A percentile compares a stretch with the other conserved stretches of the same genome.
These are phyloP conservation scores for Geophilus truncorum DNA, from an alignment of 2,888 invertebrate species.

Conservation along the genomic window DNA sequence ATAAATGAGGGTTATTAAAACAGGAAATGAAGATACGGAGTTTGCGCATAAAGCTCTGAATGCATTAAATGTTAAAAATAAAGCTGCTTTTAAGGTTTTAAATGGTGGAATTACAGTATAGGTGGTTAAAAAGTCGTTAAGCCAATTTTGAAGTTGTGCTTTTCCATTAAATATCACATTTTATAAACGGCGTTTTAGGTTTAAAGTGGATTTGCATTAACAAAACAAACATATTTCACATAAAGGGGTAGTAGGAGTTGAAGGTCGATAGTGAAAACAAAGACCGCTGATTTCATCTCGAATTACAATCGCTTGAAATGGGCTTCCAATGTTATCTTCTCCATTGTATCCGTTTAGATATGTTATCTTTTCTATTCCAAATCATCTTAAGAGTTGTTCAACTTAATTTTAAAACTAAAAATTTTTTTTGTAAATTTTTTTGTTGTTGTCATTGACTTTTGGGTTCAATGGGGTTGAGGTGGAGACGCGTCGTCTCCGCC, in stretches of 20 bases:
- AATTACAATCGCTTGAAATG: background rate
- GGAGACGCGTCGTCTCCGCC: background rate
- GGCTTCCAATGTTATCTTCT: background rate
- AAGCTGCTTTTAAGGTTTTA: no score
- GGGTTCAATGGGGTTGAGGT: background rate
- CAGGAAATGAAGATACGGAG: background rate
- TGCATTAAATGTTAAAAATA: no score
- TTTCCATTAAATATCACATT: no score
- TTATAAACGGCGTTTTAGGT: no score
- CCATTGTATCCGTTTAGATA: conserved; percentile 5
- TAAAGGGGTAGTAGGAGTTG: background rate
- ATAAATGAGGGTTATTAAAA: background rate
- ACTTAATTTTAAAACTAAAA: background rate
- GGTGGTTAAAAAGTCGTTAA: no score
- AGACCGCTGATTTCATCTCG: background rate
- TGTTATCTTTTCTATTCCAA: background rate
- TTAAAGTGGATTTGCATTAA: background rate
- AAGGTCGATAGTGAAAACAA: background rate
- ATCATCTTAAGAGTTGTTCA: background rate
- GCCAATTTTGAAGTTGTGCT: no score
- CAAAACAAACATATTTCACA: background rate
- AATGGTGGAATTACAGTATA: no score
- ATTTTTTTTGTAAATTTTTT: background rate
- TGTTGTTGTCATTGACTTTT: background rate
- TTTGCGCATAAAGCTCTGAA: background rate